Base-by-base conservation (phyloP, 64 coral and sea anemone species). In the Stichodactyla mertensii region DNA sequence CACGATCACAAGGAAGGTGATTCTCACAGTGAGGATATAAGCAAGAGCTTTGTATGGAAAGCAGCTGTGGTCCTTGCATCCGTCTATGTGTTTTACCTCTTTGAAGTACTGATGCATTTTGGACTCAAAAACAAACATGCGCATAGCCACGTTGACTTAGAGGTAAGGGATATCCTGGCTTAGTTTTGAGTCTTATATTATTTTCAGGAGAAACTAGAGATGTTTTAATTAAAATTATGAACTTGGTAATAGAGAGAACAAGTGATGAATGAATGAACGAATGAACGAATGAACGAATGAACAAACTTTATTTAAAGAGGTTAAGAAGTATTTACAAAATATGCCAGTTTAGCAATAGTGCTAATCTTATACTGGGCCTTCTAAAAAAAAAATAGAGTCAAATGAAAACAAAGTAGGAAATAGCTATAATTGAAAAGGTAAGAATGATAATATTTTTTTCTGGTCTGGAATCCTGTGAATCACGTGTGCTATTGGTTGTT, bases 41-140 rank as follows among this genome's bases (percentile, higher is more conserved):
- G 69, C 57, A 2, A 83, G 19, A 53, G 86, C 27, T 95, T 91
- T 31, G 18, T 95, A 16, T 95, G 82, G 86, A 95, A 95, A 36
- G 89, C 93, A 11, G 19, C 88, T 58, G 89, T 86, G 59, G 89
- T 95, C 6, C 61, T 95, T 81, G 82, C n/a, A 24, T 80, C 93
- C 6, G 77, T 95, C 56, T 95, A 95, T 79, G 54, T 28, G 20
- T 95, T 95, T 79, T 95, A 88, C 70, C 77, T 95, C 28, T 95
- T 95, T 82, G 93, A 95, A 77, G 89, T 85, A 56, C 0, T 95
- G 58, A 95, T 95, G 93, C 93, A 95, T 58, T 80, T 95, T 69
- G 86, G 71, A 22, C 36, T 95, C 26, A 88, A 87, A 55, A 88
- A 88, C 51, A 95, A 83, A 69, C 88, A 88, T 27, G 67, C 79